Conservation (phyloP, 2,113 vertebrate species). For the Bufo bufo region DNA sequence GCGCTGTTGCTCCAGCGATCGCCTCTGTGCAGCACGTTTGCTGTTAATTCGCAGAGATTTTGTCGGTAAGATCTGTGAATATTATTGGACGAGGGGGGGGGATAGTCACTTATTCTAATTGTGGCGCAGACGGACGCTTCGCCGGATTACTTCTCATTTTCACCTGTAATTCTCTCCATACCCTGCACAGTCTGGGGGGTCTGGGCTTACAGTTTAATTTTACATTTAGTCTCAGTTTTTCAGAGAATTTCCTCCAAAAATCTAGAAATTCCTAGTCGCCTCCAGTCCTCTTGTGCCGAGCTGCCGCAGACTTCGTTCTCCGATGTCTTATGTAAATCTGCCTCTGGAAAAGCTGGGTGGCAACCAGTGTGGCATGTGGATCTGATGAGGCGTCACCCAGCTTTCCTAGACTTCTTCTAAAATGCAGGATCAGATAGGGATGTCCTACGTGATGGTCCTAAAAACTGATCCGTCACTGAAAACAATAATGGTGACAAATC, state of each 20-base stretch:
- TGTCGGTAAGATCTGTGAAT: background rate
- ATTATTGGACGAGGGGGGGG: background rate
- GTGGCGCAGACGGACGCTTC: background rate
- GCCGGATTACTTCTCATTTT: background rate
- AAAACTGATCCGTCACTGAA: no score
- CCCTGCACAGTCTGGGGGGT: background rate
- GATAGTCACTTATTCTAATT: slow-evolving; percentile 12
- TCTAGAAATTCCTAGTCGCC: background rate
- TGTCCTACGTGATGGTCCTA: no score
- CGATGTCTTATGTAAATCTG: no score
- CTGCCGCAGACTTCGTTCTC: background rate
- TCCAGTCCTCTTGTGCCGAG: background rate
- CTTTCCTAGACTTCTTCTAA: background rate
- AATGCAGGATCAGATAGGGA: no score
- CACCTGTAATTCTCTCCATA: background rate
- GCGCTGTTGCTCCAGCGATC: background rate
- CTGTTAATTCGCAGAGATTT: background rate
- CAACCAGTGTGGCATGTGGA: background rate
- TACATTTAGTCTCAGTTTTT: background rate
- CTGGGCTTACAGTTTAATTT: background rate
- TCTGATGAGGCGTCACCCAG: no score
- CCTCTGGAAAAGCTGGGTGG: background rate
- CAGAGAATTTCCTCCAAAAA: background rate
- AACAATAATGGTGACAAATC: no score
- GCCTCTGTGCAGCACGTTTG: background rate